A percentile compares a stretch with the other conserved stretches of the same genome.
Evolutionary conservation across 2,113 vertebrate species (phyloP).

Genomic region (Pagrus major): DNA sequence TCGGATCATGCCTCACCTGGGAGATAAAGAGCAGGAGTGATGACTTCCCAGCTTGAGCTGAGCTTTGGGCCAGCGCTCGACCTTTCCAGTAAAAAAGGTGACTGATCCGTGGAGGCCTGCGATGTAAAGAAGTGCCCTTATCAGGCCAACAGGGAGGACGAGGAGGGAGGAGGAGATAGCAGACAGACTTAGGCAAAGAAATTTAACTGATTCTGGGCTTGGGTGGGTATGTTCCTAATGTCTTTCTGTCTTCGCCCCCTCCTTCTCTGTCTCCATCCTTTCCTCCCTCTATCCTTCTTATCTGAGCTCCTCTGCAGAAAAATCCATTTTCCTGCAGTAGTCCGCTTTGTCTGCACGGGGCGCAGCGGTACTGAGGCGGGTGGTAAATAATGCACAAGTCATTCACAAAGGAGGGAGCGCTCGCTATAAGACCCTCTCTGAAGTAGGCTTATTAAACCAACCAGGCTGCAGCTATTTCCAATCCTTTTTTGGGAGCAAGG

Average conservation of each 20-base stretch:
- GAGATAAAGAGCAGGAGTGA: slow-evolving; percentile 72
- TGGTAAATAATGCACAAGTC: slow-evolving; percentile 85
- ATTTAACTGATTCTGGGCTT: slow-evolving; percentile 40
- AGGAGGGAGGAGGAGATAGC: slow-evolving; percentile 37
- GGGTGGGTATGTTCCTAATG: slow-evolving; percentile 28
- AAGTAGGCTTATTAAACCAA: slow-evolving; percentile 77
- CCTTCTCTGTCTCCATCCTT: slow-evolving; percentile 37
- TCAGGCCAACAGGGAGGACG: slow-evolving; percentile 55
- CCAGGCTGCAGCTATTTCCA: slow-evolving; percentile 31
- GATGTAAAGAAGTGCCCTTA: slow-evolving; percentile 75
- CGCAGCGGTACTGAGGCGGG: slow-evolving; percentile 52
- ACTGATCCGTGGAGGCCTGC: slow-evolving; percentile 64
- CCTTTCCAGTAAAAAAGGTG: slow-evolving; percentile 75
- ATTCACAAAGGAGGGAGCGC: slow-evolving; percentile 54
- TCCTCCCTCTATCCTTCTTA: slow-evolving; percentile 53
- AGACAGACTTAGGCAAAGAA: slow-evolving; percentile 19
- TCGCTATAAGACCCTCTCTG: slow-evolving; percentile 63
- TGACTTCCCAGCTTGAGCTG: slow-evolving; percentile 62
- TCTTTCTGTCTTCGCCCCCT: slow-evolving; percentile 38
- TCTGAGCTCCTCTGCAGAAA: slow-evolving; percentile 68
- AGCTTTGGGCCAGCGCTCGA: slow-evolving; percentile 59
- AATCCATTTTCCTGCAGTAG: slow-evolving; percentile 77
- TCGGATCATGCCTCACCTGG: slow-evolving; percentile 57
- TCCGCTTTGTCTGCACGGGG: slow-evolving; percentile 71
- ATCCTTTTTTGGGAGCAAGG: slow-evolving; percentile 18